phyloP scores from a whole-genome alignment of 2,888 invertebrate species.

The Noctuana brunneofusca region DNA sequence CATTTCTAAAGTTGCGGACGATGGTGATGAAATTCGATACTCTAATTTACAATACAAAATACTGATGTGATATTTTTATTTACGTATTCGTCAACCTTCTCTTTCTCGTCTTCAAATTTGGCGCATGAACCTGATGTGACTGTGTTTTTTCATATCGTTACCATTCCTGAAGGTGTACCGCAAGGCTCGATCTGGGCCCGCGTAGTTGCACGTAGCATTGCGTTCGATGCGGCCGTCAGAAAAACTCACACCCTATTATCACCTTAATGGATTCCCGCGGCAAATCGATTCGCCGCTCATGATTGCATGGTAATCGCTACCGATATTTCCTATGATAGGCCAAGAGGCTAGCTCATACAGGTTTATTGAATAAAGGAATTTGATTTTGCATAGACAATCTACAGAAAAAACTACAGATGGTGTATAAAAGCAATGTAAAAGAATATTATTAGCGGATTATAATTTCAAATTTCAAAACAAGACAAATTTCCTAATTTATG shows the following conservation, averaged over 20 bases:
- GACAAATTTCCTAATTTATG: too few relatives aligned
- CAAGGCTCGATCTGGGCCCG: conserved; percentile 3
- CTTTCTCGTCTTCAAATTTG: neutral
- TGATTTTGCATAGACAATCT: neutral
- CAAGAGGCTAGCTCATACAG: neutral
- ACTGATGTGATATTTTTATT: too few relatives aligned
- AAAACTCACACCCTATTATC: conserved; percentile 46
- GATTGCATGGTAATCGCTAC: conserved; percentile 40
- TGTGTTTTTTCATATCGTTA: neutral
- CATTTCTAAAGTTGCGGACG: neutral
- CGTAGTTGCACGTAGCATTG: conserved; percentile 20
- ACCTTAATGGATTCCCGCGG: conserved; percentile 47
- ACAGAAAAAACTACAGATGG: too few relatives aligned
- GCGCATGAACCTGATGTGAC: neutral
- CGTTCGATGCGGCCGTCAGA: conserved; percentile 10
- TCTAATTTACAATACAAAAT: too few relatives aligned
- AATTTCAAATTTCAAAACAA: too few relatives aligned
- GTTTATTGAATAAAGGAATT: neutral
- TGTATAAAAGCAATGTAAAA: too few relatives aligned
- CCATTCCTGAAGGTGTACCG: neutral
- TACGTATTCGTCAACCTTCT: neutral
- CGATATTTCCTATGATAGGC: conserved; percentile 11
- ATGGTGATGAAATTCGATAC: neutral
- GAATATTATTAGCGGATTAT: too few relatives aligned
- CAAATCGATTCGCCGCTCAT: conserved; percentile 45